Conservation (phyloP, 2,113 vertebrate genomes). For the rabbit (Oryctolagus cuniculus) region DNA sequence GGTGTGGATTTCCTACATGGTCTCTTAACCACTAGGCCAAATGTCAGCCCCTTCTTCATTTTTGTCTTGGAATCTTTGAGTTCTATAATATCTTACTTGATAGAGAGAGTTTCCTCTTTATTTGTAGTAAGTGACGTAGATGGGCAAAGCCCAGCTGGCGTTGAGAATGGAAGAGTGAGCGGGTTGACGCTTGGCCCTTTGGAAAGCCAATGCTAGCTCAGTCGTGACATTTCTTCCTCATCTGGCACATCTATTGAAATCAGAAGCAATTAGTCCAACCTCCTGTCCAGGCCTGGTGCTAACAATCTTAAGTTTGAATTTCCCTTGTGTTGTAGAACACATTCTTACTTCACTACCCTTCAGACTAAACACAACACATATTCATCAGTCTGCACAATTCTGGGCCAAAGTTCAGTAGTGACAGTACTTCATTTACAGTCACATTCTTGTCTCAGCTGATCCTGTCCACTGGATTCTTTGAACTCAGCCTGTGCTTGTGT, state of each 20-base stretch:
- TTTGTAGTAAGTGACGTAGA: neutral
- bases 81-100: neutral
- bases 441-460: neutral
- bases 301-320: neutral
- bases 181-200: neutral
- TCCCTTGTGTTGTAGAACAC: neutral
- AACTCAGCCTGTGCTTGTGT: neutral
- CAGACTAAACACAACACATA: neutral
- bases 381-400: too few relatives aligned
- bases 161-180: too few relatives aligned
- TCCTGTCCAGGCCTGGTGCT: neutral
- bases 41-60: too few relatives aligned
- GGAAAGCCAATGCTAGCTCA: neutral
- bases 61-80: neutral
- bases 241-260: neutral
- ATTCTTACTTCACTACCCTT: neutral
- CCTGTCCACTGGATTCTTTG: neutral
- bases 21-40: too few relatives aligned
- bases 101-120: neutral
- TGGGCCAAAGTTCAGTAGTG: neutral
- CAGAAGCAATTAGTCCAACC: accelerated
- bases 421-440: neutral
- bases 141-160: neutral
- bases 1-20: too few relatives aligned
- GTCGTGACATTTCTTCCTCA: neutral